phyloP scores from a whole-genome alignment of 2,888 invertebrate species.

The Synanthedon andrenaeformis region DNA sequence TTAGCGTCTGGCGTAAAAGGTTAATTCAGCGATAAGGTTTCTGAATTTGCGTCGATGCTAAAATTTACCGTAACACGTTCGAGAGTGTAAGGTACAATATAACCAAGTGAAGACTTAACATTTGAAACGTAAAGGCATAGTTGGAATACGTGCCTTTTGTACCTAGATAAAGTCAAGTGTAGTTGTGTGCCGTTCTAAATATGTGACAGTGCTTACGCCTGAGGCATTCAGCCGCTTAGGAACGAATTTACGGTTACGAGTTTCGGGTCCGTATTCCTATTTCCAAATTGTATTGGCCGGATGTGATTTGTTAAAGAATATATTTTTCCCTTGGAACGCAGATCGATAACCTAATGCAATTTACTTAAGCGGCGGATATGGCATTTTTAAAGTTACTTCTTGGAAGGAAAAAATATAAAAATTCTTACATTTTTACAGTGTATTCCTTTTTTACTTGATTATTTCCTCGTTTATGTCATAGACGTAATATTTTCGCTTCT shows the following conservation, averaged over 20 bases:
- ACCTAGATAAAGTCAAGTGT: slow-evolving; percentile 20
- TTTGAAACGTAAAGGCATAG: background rate
- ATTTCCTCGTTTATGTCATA: no score
- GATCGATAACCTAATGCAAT: slow-evolving; percentile 4
- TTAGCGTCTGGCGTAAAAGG: no score
- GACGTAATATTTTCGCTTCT: no score
- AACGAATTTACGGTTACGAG: slow-evolving; percentile 41
- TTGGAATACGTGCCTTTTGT: slow-evolving; percentile 19
- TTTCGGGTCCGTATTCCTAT: slow-evolving; percentile 26
- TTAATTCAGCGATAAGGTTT: no score
- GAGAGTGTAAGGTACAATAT: background rate
- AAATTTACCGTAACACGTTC: no score
- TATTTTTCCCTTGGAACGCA: slow-evolving; percentile 21
- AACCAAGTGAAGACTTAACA: slow-evolving; percentile 1
- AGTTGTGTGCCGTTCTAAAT: slow-evolving; percentile 26
- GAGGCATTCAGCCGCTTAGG: slow-evolving; percentile 31
- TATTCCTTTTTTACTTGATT: no score
- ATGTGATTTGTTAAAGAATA: slow-evolving; percentile 22
- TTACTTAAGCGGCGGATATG: slow-evolving; percentile 9
- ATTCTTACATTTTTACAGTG: background rate
- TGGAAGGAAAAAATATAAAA: no score
- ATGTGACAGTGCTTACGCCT: slow-evolving; percentile 28
- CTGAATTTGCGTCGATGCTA: no score
- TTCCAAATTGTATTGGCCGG: slow-evolving; percentile 29
- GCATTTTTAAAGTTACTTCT: slow-evolving; percentile 40